These are phyloP conservation scores for Akabosia matsudoensis DNA, from an alignment of 1,140 invertebrate genomes.

Conservation along the genomic window DNA sequence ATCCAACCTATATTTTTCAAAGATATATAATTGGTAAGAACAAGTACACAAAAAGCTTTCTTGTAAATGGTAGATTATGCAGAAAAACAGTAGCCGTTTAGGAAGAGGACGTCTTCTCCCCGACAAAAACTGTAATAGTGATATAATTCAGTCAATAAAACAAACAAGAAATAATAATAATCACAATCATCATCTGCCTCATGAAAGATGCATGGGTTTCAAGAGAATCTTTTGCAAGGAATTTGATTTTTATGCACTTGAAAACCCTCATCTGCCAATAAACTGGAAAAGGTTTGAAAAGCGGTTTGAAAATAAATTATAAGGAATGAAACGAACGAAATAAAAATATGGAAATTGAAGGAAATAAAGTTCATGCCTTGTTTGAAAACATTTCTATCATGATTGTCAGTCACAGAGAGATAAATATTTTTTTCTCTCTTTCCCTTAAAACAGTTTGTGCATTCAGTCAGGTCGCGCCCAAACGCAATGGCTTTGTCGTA, in stretches of 20 bases:
- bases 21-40: too few relatives aligned
- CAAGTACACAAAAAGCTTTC: too few relatives aligned
- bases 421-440: neutral
- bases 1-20: neutral
- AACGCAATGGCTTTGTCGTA: neutral
- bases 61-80: too few relatives aligned
- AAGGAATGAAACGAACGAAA: neutral
- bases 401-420: neutral
- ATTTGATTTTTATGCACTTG: neutral
- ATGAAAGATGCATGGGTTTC: neutral
- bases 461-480: neutral
- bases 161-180: neutral
- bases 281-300: neutral
- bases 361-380: neutral
- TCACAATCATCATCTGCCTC: too few relatives aligned
- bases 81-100: neutral
- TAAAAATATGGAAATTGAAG: neutral
- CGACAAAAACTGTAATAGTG: neutral
- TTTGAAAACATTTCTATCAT: neutral
- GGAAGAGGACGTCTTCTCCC: neutral
- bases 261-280: too few relatives aligned
- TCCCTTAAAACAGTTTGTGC: neutral
- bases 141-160: neutral
- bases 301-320: neutral
- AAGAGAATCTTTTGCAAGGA: neutral